A percentile compares a stretch with the other conserved stretches of the same genome.
Conservation (phyloP, 2,888 invertebrate species). For the Carpatolechia fugitivella region DNA sequence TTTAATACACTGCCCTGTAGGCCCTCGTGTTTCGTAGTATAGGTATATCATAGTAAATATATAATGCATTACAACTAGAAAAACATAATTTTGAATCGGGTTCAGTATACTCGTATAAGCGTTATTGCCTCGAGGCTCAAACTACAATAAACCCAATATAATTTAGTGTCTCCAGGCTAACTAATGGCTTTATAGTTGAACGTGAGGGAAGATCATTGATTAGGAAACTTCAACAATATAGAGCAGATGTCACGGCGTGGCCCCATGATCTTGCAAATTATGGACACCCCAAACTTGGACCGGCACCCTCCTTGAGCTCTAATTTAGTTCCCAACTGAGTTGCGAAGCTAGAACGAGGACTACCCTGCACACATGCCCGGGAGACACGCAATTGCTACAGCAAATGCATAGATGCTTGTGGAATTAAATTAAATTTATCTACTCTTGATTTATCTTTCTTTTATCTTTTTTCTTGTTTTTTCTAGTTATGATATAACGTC, state of each 20-base stretch:
- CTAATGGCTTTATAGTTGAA: background rate
- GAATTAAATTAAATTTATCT: too few species aligned
- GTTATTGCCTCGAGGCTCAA: background rate
- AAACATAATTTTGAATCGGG: too few species aligned
- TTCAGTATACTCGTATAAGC: background rate
- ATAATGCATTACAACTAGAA: too few species aligned
- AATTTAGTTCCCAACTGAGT: slow-evolving; percentile 5
- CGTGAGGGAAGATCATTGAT: background rate
- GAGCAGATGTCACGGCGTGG: slow-evolving; percentile 8
- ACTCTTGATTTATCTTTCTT: too few species aligned
- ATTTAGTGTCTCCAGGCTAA: background rate
- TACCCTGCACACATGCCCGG: too few species aligned
- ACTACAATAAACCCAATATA: background rate
- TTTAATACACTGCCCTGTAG: too few species aligned
- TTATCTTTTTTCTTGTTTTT: too few species aligned
- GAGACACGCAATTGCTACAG: too few species aligned
- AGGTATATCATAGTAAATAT: too few species aligned
- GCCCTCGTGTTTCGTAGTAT: too few species aligned
- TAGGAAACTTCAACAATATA: background rate
- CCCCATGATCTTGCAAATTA: slow-evolving; percentile 11
- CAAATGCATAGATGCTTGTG: too few species aligned
- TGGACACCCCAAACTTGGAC: slow-evolving; percentile 11
- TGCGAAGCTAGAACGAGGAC: background rate
- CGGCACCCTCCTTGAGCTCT: background rate
- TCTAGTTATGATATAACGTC: too few species aligned